Evolutionary conservation across 35 echinoderm and acorn worm species (phyloP).

Genomic region (Lytechinus pictus): DNA sequence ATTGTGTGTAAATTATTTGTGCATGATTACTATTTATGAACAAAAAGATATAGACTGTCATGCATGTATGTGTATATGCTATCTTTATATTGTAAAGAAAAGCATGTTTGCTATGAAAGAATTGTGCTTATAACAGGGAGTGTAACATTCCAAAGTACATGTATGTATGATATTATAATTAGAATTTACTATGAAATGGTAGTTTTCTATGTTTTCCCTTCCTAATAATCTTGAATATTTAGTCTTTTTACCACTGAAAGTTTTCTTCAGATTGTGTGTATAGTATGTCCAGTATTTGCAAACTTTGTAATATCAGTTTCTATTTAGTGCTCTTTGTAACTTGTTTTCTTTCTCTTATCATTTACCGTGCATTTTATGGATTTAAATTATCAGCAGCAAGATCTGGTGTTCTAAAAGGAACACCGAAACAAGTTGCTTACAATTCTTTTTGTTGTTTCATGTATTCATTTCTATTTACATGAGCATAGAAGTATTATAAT

Average conservation of each 20-base stretch:
- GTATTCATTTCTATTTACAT: background rate
- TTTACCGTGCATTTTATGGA: background rate
- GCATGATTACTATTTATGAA: background rate
- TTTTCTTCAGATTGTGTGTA: background rate
- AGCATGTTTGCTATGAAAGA: background rate
- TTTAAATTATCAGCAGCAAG: background rate
- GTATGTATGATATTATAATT: background rate
- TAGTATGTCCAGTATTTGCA: background rate
- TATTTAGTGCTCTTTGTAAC: background rate
- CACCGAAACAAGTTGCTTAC: background rate
- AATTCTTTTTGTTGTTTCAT: background rate
- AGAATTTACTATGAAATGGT: background rate
- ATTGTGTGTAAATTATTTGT: background rate
- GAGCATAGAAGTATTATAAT: background rate
- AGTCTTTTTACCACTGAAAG: background rate
- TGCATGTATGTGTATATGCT: background rate
- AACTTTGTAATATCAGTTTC: background rate
- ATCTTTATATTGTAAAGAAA: background rate
- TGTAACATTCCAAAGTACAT: background rate
- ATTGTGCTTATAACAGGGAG: background rate
- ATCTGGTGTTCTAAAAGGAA: background rate
- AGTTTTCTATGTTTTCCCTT: background rate
- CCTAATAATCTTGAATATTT: background rate
- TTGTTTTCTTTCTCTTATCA: background rate
- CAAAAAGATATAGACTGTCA: background rate